Evolutionary conservation across 2,888 invertebrate species (phyloP), one percentile per base, ranked within the genome.

Genomic region (Conchocele bisecta): DNA sequence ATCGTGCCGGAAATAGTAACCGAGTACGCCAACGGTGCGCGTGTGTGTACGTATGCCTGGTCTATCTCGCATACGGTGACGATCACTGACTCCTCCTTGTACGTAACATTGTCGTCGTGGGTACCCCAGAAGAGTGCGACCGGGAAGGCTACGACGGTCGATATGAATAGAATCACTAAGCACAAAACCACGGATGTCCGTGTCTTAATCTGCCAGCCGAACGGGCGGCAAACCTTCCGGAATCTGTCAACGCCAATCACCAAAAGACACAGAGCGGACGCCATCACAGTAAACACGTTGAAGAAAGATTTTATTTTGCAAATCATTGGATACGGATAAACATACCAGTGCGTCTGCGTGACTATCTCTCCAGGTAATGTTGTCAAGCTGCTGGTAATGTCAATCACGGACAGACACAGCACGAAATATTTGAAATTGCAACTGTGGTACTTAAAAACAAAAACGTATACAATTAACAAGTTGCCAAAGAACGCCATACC

Each of bases 171-270:
- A 5, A 15, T 5, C 9, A 15, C 26, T n/a, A 50, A 3, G 5
- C 51, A 26, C 28, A 50, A 28, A 6, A 9, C 17, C 17, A 50
- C 13, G 4, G 51, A 28, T 6, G 31, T 22, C 24, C 11, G 4
- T 0, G 5, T 28, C 20, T 50, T 50, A 26, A 50, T 26, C 31
- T 50, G 51, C 51, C 51, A 11, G 13, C 24, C 51, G 5, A 83
- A 51, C 2, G 83, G 85, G 24, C 63, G 66, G 29, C 85, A 80
- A 9, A 85, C 68, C 41, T 83, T 83, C 48, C 73, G 50, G 54
- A 72, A 83, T 9, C 85, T 57, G 48, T 83, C 83, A 20, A 80
- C 46, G 5, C 79, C 75, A 37, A 83, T 79, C 5, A 78, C 68
- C 5, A 83, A 61, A n/a, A 83, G 59, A 17, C 66, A 66, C 13